These are phyloP conservation scores for Hystrix cristata DNA, from an alignment of 2,113 vertebrate genomes.

Conservation along the genomic window DNA sequence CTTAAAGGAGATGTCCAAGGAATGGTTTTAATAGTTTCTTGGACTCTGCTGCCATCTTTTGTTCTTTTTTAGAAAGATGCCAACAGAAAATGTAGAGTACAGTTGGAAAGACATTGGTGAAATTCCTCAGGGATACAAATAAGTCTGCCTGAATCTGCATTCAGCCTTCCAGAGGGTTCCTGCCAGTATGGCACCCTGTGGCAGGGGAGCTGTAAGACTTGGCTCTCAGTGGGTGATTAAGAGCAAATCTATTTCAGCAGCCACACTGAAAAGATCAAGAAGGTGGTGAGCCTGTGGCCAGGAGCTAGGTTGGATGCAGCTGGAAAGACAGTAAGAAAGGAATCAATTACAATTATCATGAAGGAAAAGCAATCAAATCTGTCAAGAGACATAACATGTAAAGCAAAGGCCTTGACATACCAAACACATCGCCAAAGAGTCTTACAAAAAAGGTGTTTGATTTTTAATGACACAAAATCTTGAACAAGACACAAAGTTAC, in stretches of 20 bases:
- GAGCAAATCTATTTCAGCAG: neutral
- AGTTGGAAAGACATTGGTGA: neutral
- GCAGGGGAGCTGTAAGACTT: neutral
- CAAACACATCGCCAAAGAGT: neutral
- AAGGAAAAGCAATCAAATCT: neutral
- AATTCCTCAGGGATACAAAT: neutral
- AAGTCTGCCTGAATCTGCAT: neutral
- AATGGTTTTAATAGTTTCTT: neutral
- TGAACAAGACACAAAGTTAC: constrained; percentile 16
- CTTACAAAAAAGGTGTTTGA: neutral
- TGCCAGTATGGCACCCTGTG: neutral
- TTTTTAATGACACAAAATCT: constrained; percentile 44
- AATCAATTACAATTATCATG: neutral
- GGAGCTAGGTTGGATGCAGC: neutral
- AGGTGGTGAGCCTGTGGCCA: neutral
- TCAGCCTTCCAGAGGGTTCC: neutral
- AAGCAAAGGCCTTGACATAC: neutral
- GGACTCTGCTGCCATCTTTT: neutral
- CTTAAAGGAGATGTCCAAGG: neutral
- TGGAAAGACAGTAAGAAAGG: neutral
- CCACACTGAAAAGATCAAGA: neutral
- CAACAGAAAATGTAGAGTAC: neutral
- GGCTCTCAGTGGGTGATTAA: neutral
- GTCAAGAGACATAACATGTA: neutral
- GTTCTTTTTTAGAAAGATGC: neutral